A percentile compares a stretch with the other conserved stretches of the same genome.
phyloP scores from a whole-genome alignment of 2,888 invertebrate species.

The Lymantria monacha region DNA sequence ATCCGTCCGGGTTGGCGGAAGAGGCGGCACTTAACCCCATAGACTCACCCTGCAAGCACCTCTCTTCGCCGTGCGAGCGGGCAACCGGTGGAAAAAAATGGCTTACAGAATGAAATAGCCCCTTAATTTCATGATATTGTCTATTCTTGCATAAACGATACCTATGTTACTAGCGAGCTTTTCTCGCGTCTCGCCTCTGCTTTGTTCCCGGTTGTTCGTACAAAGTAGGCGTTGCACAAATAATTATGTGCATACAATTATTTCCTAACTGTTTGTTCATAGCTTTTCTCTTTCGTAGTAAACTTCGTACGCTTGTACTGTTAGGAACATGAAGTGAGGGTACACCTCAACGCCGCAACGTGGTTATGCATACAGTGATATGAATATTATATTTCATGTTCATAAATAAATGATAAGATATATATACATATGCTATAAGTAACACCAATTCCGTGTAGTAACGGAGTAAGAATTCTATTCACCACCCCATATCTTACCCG shows the following conservation, averaged over 20 bases:
- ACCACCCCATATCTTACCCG: too few species aligned
- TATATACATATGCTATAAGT: too few species aligned
- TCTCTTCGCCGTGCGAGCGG: too few species aligned
- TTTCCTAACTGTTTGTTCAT: conserved; percentile 64
- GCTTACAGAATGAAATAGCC: too few species aligned
- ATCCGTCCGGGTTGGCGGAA: too few species aligned
- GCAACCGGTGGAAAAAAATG: too few species aligned
- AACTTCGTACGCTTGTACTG: conserved; percentile 19
- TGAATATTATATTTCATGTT: not conserved
- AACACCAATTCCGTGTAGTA: too few species aligned
- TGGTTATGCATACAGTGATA: not conserved
- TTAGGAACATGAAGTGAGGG: conserved; percentile 6
- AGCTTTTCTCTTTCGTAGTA: conserved; percentile 20
- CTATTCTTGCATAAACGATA: conserved; percentile 38
- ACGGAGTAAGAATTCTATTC: too few species aligned
- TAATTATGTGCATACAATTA: conserved; percentile 81
- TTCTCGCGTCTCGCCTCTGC: conserved; percentile 42
- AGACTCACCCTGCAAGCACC: too few species aligned
- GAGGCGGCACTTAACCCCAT: too few species aligned
- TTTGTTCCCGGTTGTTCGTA: conserved; percentile 65
- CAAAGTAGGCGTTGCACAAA: conserved; percentile 72
- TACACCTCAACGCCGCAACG: conserved; percentile 15
- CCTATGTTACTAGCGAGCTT: conserved; percentile 36
- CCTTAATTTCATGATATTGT: conserved; percentile 11
- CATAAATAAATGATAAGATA: conserved; percentile 12